A percentile compares a stretch with the other conserved stretches of the same genome.
These are phyloP conservation scores for Aphodius sticticus DNA, from an alignment of 2,888 invertebrate genomes.

Conservation along the genomic window DNA sequence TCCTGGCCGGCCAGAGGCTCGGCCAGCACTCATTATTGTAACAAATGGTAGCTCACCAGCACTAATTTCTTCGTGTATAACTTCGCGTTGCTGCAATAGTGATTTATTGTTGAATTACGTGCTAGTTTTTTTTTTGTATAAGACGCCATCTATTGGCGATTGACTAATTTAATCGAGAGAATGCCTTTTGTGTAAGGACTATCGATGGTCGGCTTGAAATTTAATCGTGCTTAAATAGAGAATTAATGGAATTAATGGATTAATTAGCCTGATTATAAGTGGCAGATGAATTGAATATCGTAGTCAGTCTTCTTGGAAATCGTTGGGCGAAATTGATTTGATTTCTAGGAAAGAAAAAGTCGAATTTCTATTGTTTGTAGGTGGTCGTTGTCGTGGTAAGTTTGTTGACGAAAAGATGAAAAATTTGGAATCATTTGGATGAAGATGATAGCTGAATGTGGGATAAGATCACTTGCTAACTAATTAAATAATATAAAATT, in stretches of 20 bases:
- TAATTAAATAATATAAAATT: no score
- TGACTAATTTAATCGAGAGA: not conserved
- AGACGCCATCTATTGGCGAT: not conserved
- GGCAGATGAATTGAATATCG: not conserved
- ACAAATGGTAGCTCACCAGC: not conserved
- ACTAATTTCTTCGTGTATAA: slow-evolving; percentile 4
- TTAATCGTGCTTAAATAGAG: not conserved
- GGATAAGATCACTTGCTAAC: no score
- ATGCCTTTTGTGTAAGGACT: not conserved
- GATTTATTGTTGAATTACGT: not conserved
- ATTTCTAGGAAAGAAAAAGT: not conserved
- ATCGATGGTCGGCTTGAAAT: not conserved
- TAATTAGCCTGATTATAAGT: not conserved
- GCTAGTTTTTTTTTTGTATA: not conserved
- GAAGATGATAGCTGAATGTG: no score
- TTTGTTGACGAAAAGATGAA: no score
- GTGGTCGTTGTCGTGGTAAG: no score
- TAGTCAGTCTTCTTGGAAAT: not conserved
- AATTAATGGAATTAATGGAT: not conserved
- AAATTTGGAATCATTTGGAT: no score
- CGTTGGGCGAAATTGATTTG: not conserved
- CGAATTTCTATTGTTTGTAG: no score
- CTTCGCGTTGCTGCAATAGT: not conserved
- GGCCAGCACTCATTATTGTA: not conserved
- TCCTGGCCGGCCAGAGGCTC: not conserved